Conservation (phyloP, 2,888 invertebrate genomes). For the Eumerus sabulonum region DNA sequence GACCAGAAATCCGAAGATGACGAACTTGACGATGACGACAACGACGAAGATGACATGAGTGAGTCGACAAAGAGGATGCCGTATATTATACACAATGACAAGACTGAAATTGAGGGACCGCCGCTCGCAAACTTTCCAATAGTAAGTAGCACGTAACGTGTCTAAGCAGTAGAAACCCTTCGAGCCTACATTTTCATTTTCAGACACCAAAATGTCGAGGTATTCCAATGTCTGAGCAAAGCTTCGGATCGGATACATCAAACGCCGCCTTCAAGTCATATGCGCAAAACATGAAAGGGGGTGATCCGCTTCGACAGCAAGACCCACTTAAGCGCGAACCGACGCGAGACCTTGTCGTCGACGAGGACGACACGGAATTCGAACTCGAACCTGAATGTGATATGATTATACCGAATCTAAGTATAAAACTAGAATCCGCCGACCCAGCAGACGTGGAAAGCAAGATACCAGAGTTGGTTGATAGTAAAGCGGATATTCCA, state of each 20-base stretch:
- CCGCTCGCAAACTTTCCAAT: constrained; percentile 4
- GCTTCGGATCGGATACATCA: constrained; percentile 46
- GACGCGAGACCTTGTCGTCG: constrained; percentile 11
- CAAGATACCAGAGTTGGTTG: constrained; percentile 2
- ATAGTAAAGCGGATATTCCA: constrained; percentile 32
- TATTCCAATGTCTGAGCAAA: constrained; percentile 35
- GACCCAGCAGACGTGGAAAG: background rate
- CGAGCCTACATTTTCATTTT: too few species aligned
- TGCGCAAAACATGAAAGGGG: constrained; percentile 50
- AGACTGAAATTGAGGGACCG: constrained; percentile 37
- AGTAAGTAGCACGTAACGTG: too few species aligned
- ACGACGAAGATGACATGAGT: constrained; percentile 2
- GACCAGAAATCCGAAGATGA: background rate
- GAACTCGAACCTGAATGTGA: constrained; percentile 53
- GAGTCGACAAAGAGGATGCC: constrained; percentile 7
- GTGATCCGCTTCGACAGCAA: constrained; percentile 23
- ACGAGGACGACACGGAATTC: constrained; percentile 32
- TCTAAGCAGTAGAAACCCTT: too few species aligned
- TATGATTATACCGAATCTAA: constrained; percentile 37
- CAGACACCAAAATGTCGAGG: constrained; percentile 36
- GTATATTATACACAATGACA: constrained; percentile 14
- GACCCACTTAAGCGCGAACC: constrained; percentile 36
- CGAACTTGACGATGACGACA: background rate
- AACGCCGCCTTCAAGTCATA: constrained; percentile 35
- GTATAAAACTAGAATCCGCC: constrained; percentile 53